phyloP scores from a whole-genome alignment of 1,140 invertebrate species.

The Xylocopa sonorina region DNA sequence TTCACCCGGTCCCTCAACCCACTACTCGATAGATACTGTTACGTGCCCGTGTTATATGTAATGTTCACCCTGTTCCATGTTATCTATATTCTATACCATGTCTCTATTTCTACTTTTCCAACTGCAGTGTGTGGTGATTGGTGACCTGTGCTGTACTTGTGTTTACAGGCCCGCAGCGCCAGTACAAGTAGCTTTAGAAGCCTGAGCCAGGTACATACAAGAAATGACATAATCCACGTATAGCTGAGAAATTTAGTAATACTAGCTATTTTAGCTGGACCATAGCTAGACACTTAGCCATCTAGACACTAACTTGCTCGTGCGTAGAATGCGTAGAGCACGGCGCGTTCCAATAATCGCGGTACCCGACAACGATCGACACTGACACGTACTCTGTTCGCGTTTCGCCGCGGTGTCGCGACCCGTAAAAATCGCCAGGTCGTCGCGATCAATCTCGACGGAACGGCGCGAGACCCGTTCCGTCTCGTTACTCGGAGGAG shows the following conservation, averaged over 20 bases:
- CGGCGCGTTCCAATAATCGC: slow-evolving; percentile 1
- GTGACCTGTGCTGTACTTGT: slow-evolving; percentile 81
- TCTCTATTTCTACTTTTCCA: slow-evolving; percentile 70
- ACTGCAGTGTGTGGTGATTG: slow-evolving; percentile 78
- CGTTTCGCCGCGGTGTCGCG: neutral
- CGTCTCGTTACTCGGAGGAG: neutral
- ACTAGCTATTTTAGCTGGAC: slow-evolving; percentile 39
- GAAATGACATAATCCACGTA: slow-evolving; percentile 77
- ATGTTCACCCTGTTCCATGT: slow-evolving; percentile 51
- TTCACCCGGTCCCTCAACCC: neutral
- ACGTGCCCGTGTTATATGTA: slow-evolving; percentile 37
- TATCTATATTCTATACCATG: slow-evolving; percentile 57
- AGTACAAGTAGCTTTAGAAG: slow-evolving; percentile 94
- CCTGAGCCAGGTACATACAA: slow-evolving; percentile 89
- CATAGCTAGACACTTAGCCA: slow-evolving; percentile 69
- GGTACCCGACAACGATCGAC: neutral
- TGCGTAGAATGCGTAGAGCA: slow-evolving; percentile 61
- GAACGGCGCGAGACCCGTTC: neutral
- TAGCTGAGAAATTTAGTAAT: slow-evolving; percentile 66
- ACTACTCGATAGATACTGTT: slow-evolving; percentile 24
- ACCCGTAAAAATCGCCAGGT: slow-evolving; percentile 14
- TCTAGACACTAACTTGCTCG: slow-evolving; percentile 50
- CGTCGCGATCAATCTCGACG: slow-evolving; percentile 21
- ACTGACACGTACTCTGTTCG: too few relatives aligned
- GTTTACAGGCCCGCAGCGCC: slow-evolving; percentile 90